These are phyloP conservation scores for Acanthosoma haemorrhoidale DNA, from an alignment of 2,888 invertebrate species.

Conservation along the genomic window DNA sequence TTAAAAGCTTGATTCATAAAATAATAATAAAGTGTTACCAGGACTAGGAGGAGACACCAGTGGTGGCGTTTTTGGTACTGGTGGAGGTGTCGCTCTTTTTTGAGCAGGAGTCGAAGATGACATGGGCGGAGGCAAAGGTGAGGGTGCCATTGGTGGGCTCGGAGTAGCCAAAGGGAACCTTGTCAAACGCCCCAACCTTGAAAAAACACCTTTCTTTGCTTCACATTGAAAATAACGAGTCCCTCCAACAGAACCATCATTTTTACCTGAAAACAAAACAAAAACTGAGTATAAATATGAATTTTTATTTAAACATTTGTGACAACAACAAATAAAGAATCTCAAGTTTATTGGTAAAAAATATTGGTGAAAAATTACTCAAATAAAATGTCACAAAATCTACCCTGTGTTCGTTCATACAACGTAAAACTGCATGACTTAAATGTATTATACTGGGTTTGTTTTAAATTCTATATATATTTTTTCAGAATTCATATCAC, in stretches of 20 bases:
- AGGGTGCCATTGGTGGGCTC: slow-evolving; percentile 46
- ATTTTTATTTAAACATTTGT: no score
- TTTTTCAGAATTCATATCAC: no score
- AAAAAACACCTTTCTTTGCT: slow-evolving; percentile 88
- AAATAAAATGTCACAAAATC: no score
- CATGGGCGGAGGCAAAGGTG: slow-evolving; percentile 22
- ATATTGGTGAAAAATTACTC: no score
- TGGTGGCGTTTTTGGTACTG: slow-evolving; percentile 31
- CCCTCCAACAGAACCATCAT: slow-evolving; percentile 91
- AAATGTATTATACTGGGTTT: no score
- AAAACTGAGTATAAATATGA: not conserved
- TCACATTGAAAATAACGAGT: slow-evolving; percentile 91
- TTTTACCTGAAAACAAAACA: slow-evolving; percentile 67
- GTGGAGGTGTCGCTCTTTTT: slow-evolving; percentile 50
- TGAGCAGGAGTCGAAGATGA: slow-evolving; percentile 45
- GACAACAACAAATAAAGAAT: no score
- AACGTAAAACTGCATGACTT: no score
- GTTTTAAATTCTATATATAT: no score
- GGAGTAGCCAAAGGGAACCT: slow-evolving; percentile 53
- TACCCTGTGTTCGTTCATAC: no score
- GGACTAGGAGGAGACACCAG: slow-evolving; percentile 31
- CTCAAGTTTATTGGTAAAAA: no score
- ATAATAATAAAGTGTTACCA: no score
- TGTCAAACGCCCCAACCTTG: slow-evolving; percentile 78
- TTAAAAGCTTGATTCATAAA: no score